Evolutionary conservation across 2,888 invertebrate genomes (phyloP).

Genomic region (Tipula unca): DNA sequence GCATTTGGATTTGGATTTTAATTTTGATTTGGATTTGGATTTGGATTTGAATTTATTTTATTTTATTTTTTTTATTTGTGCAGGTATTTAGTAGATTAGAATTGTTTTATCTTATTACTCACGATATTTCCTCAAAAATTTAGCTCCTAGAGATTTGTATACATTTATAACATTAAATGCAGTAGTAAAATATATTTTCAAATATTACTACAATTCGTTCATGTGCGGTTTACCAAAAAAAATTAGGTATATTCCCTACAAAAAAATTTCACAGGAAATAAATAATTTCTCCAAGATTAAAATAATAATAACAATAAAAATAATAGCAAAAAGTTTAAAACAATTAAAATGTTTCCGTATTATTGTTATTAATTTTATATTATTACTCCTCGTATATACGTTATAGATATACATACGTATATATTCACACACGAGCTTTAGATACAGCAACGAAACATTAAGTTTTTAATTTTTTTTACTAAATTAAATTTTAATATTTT

Average conservation of each 20-base stretch:
- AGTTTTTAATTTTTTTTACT: neutral
- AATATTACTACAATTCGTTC: no score
- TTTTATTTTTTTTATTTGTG: no score
- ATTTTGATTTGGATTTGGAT: neutral
- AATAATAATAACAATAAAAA: neutral
- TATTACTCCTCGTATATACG: neutral
- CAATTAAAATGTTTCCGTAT: neutral
- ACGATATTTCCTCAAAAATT: no score
- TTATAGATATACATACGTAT: neutral
- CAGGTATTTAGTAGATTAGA: no score
- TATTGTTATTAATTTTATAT: neutral
- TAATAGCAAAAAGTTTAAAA: neutral
- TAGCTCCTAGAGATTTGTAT: no score
- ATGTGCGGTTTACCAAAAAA: no score
- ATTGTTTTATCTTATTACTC: no score
- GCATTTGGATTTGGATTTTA: slow-evolving; percentile 20
- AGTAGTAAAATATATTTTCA: no score
- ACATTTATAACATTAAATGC: no score
- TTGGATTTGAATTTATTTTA: no score
- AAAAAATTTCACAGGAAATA: neutral
- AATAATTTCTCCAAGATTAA: neutral
- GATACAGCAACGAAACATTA: neutral
- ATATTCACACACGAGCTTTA: neutral
- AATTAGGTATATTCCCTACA: no score
- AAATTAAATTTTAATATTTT: neutral